These are phyloP conservation scores for Ptycholaimellus sp. DNA, from an alignment of 2,888 invertebrate species.

Conservation along the genomic window DNA sequence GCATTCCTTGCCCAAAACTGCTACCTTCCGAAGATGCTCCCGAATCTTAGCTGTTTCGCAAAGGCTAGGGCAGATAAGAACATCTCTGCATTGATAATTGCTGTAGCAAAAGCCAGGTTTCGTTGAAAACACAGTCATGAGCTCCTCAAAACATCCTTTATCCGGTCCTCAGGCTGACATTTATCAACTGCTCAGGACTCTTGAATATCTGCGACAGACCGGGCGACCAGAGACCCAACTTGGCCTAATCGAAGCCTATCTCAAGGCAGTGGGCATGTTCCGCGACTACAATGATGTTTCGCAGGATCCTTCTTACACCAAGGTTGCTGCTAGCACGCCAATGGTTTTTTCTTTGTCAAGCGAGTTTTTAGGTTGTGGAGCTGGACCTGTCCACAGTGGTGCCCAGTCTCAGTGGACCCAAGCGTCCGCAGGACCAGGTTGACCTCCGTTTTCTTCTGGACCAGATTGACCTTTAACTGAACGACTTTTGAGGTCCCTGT, in stretches of 20 bases:
- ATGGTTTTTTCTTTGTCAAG: constrained; percentile 1
- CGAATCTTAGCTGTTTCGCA: too few relatives aligned
- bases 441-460: too few relatives aligned
- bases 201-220: constrained; percentile 16
- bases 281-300: constrained; percentile 46
- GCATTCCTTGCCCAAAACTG: too few relatives aligned
- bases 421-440: constrained; percentile 83
- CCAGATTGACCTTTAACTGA: too few relatives aligned
- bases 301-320: constrained; percentile 19
- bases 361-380: constrained; percentile 40
- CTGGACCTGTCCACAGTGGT: constrained; percentile 65
- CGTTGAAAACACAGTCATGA: too few relatives aligned
- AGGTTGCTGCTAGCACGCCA: constrained; percentile 6
- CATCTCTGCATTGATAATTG: too few relatives aligned
- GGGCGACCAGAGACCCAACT: constrained; percentile 14
- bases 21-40: too few relatives aligned
- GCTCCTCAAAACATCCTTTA: too few relatives aligned
- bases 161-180: too few relatives aligned
- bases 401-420: constrained; percentile 84
- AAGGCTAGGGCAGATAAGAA: too few relatives aligned
- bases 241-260: constrained; percentile 41
- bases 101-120: too few relatives aligned
- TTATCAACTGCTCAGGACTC: constrained; percentile 1
- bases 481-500: too few relatives aligned
- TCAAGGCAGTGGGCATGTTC: constrained; percentile 54